Evolutionary conservation across 1,140 invertebrate species (phyloP), one percentile per base, ranked within the genome.

Genomic region (Neoseiulus cucumeris): DNA sequence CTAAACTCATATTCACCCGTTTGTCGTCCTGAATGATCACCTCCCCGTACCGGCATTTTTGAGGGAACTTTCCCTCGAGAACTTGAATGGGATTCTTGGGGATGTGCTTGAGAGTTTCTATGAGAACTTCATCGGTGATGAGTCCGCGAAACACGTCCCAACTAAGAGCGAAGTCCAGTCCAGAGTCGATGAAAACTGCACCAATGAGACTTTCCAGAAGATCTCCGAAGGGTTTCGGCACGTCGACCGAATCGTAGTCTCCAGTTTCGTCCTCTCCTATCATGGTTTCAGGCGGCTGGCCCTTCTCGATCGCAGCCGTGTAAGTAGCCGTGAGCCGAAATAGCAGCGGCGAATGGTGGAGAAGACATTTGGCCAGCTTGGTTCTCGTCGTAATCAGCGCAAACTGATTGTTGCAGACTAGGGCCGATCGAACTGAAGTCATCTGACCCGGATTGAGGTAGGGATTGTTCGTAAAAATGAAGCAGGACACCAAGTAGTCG

Each of bases 371-470:
- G 73, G 98, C 92, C 74, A 98, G 95, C 41, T 89, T 86, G 79
- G 92, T 91, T 67, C 93, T 84, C 0, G 97, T 94, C 9, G 94
- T 92, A 6, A 98, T 76, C 0, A 90, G 94, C 0, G 94, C 95
- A 78, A 99, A 99, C 69, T 98, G 98, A 1, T 93, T 97, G 74
- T 99, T 99, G 74, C 98, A 98, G 33, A 99, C 96, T 7, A 99
- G 80, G 25, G 96, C 94, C 20, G 94, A 98, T 51, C 96, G 80
- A 4, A 98, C 80, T 79, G 99, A 94, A 0, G 95, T 98, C 39
- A 98, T 77, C 6, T 92, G 89, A 39, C 95, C 96, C 1, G 91
- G 93, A 2, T 88, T 91, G 77, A 93, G 90, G 71, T 90, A 83
- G 30, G 87, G 78, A 0, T 84, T 81, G 79, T 98, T 93, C 77